A percentile compares a stretch with the other conserved stretches of the same genome.
Conservation (phyloP, 2,888 invertebrate species). For the Isotomurus palustris region DNA sequence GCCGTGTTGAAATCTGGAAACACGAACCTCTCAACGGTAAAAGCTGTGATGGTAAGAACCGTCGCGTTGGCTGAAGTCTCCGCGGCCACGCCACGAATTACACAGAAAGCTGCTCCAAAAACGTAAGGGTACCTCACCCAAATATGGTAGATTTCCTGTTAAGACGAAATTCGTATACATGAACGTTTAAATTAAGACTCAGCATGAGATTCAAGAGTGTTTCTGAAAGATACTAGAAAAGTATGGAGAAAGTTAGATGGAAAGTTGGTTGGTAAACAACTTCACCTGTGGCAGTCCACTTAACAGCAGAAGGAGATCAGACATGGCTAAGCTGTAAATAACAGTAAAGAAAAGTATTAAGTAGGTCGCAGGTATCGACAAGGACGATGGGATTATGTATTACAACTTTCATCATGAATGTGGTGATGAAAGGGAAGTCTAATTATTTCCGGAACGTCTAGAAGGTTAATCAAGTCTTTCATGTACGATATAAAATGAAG, state of each 20-base stretch:
- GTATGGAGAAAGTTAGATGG: neutral
- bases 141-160: constrained; percentile 48
- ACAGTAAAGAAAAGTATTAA: too few relatives aligned
- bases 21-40: constrained; percentile 79
- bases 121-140: constrained; percentile 71
- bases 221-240: too few relatives aligned
- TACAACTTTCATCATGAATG: too few relatives aligned
- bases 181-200: too few relatives aligned
- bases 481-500: too few relatives aligned
- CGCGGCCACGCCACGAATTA: constrained; percentile 70
- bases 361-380: too few relatives aligned
- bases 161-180: neutral
- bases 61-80: constrained; percentile 84
- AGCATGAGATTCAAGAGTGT: too few relatives aligned
- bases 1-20: too few relatives aligned
- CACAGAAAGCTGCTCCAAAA: constrained; percentile 72
- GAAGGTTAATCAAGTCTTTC: too few relatives aligned
- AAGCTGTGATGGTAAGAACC: constrained; percentile 73
- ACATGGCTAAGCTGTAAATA: constrained; percentile 66
- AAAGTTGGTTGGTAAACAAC: neutral
- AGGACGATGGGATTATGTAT: too few relatives aligned
- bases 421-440: too few relatives aligned
- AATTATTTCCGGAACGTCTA: too few relatives aligned
- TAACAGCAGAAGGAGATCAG: constrained; percentile 67
- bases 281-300: constrained; percentile 67